Base-by-base conservation (phyloP, 2,888 invertebrate species). In the Chirona hameri region DNA sequence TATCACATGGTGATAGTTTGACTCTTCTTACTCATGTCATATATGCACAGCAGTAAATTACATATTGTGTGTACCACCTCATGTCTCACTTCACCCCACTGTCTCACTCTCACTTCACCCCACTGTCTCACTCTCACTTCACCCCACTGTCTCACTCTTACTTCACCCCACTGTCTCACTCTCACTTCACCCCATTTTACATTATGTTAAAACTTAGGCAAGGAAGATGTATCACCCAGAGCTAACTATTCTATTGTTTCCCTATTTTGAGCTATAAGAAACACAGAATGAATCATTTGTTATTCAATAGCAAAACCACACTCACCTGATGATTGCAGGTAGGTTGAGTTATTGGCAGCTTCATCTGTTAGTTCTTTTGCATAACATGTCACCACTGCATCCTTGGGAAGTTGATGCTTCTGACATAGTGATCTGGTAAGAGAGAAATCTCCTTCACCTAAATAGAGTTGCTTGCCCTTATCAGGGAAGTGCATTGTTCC, bases 401-500 rank as follows among this genome's bases (percentile, higher is more conserved):
- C 85, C 60, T 86, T 85, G 14, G 87, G 85, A 82, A 86, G 85
- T 81, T 86, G 39, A n/a, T 82, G 69, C 18, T 48, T 85, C 83
- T 86, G 86, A 48, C 87, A 84, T 81, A 90, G 86, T 29, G 88
- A 87, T 27, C 88, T 87, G 27, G 89, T 86, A 85, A 91, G 90
- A 2, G 91, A 90, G 86, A 91, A 91, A 86, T 91, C 90, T 4
- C 91, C 91, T 86, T 91, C 91, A 10, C 91, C 91, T 46, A 91
- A 87, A 21, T 91, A 86, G 60, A 91, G 86, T 39, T 76, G 76
- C 76, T 15, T 0, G 10, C 76, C 76, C 1, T 4, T 24, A 1
- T 1, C 10, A 12, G 76, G 76, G 21, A 76, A 76, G 21, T 21
- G 12, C 21, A 39, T 72, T 72, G 72, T 24, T 21, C 21, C 76